Evolutionary conservation across 1,140 invertebrate genomes (phyloP).

Genomic region (Trissolcus basalis): DNA sequence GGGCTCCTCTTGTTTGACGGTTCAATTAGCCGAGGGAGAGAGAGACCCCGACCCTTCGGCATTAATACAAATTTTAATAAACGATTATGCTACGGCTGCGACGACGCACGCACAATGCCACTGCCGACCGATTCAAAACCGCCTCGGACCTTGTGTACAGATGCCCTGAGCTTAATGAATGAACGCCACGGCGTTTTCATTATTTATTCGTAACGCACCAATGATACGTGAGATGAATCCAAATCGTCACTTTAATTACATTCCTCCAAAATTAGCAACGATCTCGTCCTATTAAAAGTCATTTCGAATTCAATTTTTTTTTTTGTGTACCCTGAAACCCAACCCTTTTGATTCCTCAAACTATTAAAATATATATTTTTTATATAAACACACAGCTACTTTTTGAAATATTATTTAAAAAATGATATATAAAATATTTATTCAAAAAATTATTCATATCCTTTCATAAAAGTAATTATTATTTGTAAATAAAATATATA

Average conservation of each 20-base stretch:
- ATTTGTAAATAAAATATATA: too few species aligned
- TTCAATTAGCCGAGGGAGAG: slow-evolving; percentile 43
- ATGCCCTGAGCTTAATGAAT: slow-evolving; percentile 43
- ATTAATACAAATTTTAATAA: slow-evolving; percentile 60
- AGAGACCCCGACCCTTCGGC: slow-evolving; percentile 44
- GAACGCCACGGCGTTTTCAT: slow-evolving; percentile 30
- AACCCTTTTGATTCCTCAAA: too few species aligned
- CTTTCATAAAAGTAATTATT: too few species aligned
- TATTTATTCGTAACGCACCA: slow-evolving; percentile 37
- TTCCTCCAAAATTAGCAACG: background rate
- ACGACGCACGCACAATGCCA: slow-evolving; percentile 39
- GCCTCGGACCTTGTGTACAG: slow-evolving; percentile 30
- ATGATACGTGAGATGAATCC: slow-evolving; percentile 28
- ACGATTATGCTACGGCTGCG: slow-evolving; percentile 30
- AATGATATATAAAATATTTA: too few species aligned
- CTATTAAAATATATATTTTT: too few species aligned
- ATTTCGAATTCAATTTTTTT: too few species aligned
- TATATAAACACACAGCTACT: too few species aligned
- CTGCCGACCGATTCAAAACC: slow-evolving; percentile 43
- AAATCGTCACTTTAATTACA: background rate
- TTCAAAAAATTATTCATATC: too few species aligned
- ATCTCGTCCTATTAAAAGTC: too few species aligned
- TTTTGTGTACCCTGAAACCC: too few species aligned
- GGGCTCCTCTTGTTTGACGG: slow-evolving; percentile 29
- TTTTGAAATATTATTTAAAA: too few species aligned